Base-by-base conservation (phyloP, 2,888 invertebrate genomes). In the Eupsilia transversa region DNA sequence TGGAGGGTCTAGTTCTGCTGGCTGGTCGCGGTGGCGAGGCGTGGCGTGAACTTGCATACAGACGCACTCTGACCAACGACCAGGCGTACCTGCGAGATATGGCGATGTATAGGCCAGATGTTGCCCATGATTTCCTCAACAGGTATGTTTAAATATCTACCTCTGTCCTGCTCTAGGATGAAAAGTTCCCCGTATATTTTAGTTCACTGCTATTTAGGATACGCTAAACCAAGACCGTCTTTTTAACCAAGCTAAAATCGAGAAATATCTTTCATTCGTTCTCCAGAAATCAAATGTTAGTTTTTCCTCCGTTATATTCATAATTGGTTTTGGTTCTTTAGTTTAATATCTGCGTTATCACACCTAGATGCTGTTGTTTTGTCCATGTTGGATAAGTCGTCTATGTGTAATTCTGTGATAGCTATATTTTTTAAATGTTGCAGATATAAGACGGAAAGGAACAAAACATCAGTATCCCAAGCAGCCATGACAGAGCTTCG, bases 11-110 rank as follows among this genome's bases (percentile, higher is more conserved):
- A 43, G 96, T 96, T 30, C 87, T 95, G 54, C 84, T 95, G 67
- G 87, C 93, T 2, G 94, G 94, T 0, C 94, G 94, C 23, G 88
- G 93, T 38, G 93, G 93, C 33, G 93, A 92, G 71, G 94, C 94
- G 82, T 96, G 96, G 96, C 94, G 94, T 27, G 95, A 96, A 87
- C 88, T 96, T 52, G 94, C 96, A 14, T 96, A 96, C 89, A 89
- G 96, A 0, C 94, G 96, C 75, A 90, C 94, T 54, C 89, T 96
- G 2, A 52, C 88, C 71, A 94, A 95, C 90, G 96, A 96, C 89
- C 94, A 94, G 88, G 92, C 94, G 0, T 96, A 94, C 86, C 88
- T 96, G n/a, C 91, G 95, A 3, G 96, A 96, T 84, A 94, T 96
- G 94, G 95, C 94, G 46, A 85, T 90, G n/a, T 94, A 93, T 80